Percentiles rank a stretch among this genome's conserved stretches.
Evolutionary conservation across 2,113 vertebrate genomes (phyloP).

Genomic region (Catharus fuscescens): DNA sequence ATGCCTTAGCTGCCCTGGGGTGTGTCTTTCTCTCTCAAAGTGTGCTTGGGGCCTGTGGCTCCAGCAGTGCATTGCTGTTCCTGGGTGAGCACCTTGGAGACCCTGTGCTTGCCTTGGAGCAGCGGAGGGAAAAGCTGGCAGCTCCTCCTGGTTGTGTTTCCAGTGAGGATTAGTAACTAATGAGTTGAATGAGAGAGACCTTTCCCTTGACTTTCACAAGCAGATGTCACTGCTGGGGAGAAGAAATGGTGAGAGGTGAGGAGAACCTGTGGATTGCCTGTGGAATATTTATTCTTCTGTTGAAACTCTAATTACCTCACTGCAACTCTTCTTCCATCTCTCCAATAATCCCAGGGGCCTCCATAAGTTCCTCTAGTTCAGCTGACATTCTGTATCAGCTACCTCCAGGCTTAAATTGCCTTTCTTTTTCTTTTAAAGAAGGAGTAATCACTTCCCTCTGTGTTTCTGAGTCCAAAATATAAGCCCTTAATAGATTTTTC

Average conservation of each 20-base stretch:
- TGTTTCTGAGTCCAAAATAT: not conserved
- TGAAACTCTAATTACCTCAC: conserved; percentile 57
- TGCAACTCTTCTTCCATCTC: conserved; percentile 42
- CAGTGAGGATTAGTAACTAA: conserved; percentile 30
- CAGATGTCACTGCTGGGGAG: conserved; percentile 45
- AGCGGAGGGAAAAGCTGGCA: not conserved
- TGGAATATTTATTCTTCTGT: conserved; percentile 58
- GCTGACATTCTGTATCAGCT: conserved; percentile 29
- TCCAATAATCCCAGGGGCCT: conserved; percentile 32
- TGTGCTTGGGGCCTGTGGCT: not conserved
- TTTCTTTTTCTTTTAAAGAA: conserved; percentile 44
- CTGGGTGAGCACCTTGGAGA: accelerated
- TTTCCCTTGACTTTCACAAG: conserved; percentile 1
- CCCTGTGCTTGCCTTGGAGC: accelerated
- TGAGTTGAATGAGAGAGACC: conserved; percentile 33
- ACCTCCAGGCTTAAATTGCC: conserved; percentile 33
- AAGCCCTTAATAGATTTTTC: not conserved
- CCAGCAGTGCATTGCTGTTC: accelerated
- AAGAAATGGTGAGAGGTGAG: conserved; percentile 26
- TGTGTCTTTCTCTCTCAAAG: not conserved
- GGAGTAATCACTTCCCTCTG: not conserved
- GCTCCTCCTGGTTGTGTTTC: not conserved
- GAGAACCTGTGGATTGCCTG: conserved; percentile 52
- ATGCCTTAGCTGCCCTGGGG: not conserved
- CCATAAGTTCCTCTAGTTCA: conserved; percentile 32